Base-by-base conservation (phyloP, 2,113 vertebrate genomes). In the Neolamprologus devosi region DNA sequence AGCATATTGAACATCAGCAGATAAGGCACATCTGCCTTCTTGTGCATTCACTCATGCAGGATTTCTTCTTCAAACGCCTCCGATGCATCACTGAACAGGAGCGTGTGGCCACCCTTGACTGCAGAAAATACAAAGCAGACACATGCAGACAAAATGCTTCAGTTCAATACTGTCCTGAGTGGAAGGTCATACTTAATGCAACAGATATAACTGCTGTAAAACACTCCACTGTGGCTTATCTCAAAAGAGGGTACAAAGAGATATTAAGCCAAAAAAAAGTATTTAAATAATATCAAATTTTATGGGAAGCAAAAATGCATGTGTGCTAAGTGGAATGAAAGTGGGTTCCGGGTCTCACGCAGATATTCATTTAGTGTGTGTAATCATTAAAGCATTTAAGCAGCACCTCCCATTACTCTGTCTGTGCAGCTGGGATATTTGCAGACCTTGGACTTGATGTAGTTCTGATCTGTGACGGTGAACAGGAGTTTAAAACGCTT, bases 141-240 rank as follows among this genome's bases (percentile, higher is more conserved):
- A 30, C 2, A n/a, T n/a, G 26, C 73, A 51, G 47, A 30, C 16
- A 51, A 78, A 78, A 51, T 51, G 26, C 23, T 5, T 51, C 10
- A 30, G 16, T 33, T 13, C 28, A 51, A 78, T 47, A 30, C 9
- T 12, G 23, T 19, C 23, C 6, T 49, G 42, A 12, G 16, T 30
- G 23, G 9, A 78, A 47, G 14, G 4, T 47, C 40, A 73, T 47
- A 73, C 40, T 73, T 28, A 47, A 73, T 4, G 40, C 40, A 30
- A 78, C 45, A 49, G 70, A 49, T 30, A 75, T 10, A 17, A 47
- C 4, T 28, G 40, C 23, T 5, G 16, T 47, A 28, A 47, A 75
- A 30, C 26, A 30, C 70, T 7, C 7, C 23, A 12, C 0, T 30
- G 14, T 12, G 26, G 6, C 70, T 12, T 4, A 19, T 12, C 16